Conservation (phyloP, 2,888 invertebrate species). For the Drosophila yooni region DNA sequence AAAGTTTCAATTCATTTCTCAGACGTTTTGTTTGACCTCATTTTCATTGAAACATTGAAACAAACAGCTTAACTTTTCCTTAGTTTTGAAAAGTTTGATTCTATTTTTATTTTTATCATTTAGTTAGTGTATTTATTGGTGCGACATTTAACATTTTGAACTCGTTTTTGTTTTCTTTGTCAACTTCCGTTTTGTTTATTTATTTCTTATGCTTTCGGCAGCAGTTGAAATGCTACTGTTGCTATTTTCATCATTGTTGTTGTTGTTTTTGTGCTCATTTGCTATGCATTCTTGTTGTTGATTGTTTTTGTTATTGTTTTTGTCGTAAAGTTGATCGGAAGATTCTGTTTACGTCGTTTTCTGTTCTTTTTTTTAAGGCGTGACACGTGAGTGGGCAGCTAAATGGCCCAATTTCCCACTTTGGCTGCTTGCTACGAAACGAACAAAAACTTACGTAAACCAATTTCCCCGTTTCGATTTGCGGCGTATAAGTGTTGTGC, state of each 20-base stretch:
- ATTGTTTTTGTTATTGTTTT: conserved; percentile 53
- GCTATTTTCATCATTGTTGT: conserved; percentile 8
- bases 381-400: conserved; percentile 27
- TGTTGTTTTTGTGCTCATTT: conserved; percentile 48
- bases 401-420: conserved; percentile 42
- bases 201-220: conserved; percentile 61
- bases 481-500: conserved; percentile 62
- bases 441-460: conserved; percentile 83
- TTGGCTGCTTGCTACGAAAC: conserved; percentile 41
- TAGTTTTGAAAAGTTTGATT: neutral
- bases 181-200: conserved; percentile 71
- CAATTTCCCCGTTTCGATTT: conserved; percentile 84
- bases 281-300: conserved; percentile 58
- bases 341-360: conserved; percentile 40
- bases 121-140: conserved; percentile 27
- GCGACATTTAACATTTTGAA: conserved; percentile 25
- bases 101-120: neutral
- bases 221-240: conserved; percentile 39
- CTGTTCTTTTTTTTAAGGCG: neutral
- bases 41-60: neutral
- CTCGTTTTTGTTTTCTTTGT: conserved; percentile 58
- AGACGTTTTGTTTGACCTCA: neutral
- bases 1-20: neutral
- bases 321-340: conserved; percentile 61
- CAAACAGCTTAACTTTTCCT: neutral